Evolutionary conservation across 2,888 invertebrate species (phyloP), one percentile per base, ranked within the genome.

Genomic region (Charanyca ferruginea): DNA sequence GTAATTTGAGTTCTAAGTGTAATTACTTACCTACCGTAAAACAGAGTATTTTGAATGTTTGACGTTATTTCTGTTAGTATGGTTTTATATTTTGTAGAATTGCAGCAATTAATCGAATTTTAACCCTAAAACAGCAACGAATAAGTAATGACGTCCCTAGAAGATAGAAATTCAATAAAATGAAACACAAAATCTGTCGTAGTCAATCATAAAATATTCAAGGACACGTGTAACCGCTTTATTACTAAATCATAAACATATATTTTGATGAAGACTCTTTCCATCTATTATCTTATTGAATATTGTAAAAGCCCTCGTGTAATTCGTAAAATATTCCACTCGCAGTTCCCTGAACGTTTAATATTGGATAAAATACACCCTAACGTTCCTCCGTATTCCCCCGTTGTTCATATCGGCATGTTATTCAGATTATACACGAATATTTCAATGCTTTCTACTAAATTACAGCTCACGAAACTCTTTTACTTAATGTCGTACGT

Each of bases 371-470:
- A 93, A 94, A 93, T 94, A 94, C 91, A 91, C 94, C 92, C 91
- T 89, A 88, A 87, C 91, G 94, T 91, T 89, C 86, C 87, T 81
- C 83, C 87, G 89, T 92, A 92, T 92, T 94, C 94, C 94, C 94
- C 93, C 94, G 95, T 92, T 94, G 94, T 94, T 95, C 95, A 95
- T 95, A 95, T 95, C 91, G 94, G 93, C 94, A 95, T 95, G 95
- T 95, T 95, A 95, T 95, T 94, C 93, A 94, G 94, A 95, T 94
- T 95, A 95, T 93, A 95, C 95, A 95, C 94, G 95, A 95, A 95
- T 94, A 94, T 94, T 95, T 95, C 95, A 94, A 95, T 94, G 95
- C 95, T 95, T 94, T 95, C 94, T 95, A 94, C 94, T 94, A 95
- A 95, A 95, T 95, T 95, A 95, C 93, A 93, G 91, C 91, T 90